phyloP scores from a whole-genome alignment of 2,797 vertebrate genomes.

The Heliangelus exortis region DNA sequence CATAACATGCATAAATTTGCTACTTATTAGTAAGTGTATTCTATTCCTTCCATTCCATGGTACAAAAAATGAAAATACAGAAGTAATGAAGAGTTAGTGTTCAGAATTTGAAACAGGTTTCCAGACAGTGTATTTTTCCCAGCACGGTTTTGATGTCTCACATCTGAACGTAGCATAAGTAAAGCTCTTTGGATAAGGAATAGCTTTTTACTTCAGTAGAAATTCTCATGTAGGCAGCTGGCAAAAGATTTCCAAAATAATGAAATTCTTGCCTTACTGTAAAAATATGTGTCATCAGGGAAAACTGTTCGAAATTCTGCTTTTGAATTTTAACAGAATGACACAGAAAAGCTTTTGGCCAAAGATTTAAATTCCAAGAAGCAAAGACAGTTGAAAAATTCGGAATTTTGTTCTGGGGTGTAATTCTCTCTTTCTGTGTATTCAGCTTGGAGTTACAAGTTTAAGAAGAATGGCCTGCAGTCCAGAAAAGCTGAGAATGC shows the following conservation, averaged over 20 bases:
- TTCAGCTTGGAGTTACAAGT: background rate
- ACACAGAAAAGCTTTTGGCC: background rate
- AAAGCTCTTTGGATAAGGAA: background rate
- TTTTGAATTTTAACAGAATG: background rate
- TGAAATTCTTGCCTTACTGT: background rate
- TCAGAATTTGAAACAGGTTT: background rate
- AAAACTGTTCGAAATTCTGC: background rate
- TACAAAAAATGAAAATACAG: constrained; percentile 19
- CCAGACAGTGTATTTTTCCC: background rate
- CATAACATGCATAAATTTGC: constrained; percentile 1
- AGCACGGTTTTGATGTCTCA: background rate
- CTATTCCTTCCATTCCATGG: background rate
- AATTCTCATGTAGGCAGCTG: background rate
- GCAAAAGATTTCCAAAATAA: background rate
- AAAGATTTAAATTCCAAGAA: background rate
- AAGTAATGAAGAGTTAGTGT: background rate
- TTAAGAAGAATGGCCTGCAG: background rate
- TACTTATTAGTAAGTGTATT: background rate
- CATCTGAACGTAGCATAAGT: background rate
- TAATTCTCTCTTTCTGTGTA: background rate
- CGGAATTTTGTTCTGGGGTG: background rate
- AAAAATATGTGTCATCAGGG: background rate
- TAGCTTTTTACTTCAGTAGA: background rate
- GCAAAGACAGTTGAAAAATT: background rate
- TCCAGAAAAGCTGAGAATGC: background rate